phyloP scores from a whole-genome alignment of 2,888 invertebrate species.

The Lochmaea crataegi region DNA sequence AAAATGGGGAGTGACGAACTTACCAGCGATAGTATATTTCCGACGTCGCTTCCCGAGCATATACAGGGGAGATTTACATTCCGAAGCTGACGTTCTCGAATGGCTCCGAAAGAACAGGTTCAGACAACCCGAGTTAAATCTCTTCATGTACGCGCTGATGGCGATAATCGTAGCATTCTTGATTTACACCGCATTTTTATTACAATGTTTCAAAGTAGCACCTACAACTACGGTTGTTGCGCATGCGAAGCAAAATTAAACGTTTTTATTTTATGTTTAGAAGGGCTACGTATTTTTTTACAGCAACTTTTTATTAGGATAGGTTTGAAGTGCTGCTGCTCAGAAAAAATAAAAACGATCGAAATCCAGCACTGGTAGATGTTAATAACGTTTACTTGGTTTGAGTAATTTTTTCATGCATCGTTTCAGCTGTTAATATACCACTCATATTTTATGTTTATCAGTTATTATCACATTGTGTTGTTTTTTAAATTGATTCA shows the following conservation, averaged over 20 bases:
- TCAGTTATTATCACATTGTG: not conserved
- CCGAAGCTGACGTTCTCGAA: constrained; percentile 88
- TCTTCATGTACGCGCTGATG: constrained; percentile 93
- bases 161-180: constrained; percentile 88
- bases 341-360: not conserved
- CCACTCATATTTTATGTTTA: not conserved
- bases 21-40: constrained; percentile 93
- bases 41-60: constrained; percentile 92
- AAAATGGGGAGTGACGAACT: constrained; percentile 92
- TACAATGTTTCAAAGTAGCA: constrained; percentile 88
- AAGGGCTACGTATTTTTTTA: constrained; percentile 1
- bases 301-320: not conserved
- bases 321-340: not conserved
- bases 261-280: constrained; percentile 20
- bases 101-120: constrained; percentile 94
- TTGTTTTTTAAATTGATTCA: not conserved
- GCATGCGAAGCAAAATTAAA: constrained; percentile 71
- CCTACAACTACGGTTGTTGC: constrained; percentile 71
- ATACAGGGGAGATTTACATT: constrained; percentile 82
- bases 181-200: constrained; percentile 89
- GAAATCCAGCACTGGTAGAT: not conserved
- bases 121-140: constrained; percentile 90
- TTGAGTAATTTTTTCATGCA: not conserved
- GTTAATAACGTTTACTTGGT: not conserved
- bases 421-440: not conserved